phyloP scores from a whole-genome alignment of 1,140 invertebrate genomes.

The Mercenaria mercenaria region DNA sequence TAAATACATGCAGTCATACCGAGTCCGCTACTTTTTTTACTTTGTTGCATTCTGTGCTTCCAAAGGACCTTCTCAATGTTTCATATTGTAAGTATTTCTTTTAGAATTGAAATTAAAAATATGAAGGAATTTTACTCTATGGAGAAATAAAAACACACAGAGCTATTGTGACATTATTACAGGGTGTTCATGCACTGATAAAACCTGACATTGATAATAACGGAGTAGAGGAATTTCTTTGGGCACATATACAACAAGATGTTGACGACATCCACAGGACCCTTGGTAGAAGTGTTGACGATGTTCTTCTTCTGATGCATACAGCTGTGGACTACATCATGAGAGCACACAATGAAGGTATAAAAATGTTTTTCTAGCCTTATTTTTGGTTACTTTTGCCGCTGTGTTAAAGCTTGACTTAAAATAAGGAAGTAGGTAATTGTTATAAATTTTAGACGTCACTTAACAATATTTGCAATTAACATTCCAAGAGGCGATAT shows the following conservation, averaged over 20 bases:
- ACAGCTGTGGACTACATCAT: conserved; percentile 64
- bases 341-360: conserved; percentile 40
- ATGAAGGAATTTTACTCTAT: too few relatives aligned
- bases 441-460: not conserved
- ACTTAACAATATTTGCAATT: too few relatives aligned
- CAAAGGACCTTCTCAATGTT: too few relatives aligned
- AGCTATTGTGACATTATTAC: too few relatives aligned
- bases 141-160: too few relatives aligned
- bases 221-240: conserved; percentile 54
- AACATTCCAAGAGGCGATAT: too few relatives aligned
- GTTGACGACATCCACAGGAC: conserved; percentile 58
- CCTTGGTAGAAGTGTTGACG: conserved; percentile 65
- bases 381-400: not conserved
- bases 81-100: too few relatives aligned
- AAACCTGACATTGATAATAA: conserved; percentile 42
- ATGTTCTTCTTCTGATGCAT: conserved; percentile 75
- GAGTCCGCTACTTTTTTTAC: too few relatives aligned
- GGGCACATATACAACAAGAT: conserved; percentile 67
- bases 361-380: too few relatives aligned
- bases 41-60: too few relatives aligned
- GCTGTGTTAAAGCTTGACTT: not conserved
- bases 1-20: too few relatives aligned
- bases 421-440: not conserved
- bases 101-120: too few relatives aligned
- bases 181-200: conserved; percentile 11